Base-by-base conservation (phyloP, 1,140 invertebrate genomes). In the Drosophila simulans region DNA sequence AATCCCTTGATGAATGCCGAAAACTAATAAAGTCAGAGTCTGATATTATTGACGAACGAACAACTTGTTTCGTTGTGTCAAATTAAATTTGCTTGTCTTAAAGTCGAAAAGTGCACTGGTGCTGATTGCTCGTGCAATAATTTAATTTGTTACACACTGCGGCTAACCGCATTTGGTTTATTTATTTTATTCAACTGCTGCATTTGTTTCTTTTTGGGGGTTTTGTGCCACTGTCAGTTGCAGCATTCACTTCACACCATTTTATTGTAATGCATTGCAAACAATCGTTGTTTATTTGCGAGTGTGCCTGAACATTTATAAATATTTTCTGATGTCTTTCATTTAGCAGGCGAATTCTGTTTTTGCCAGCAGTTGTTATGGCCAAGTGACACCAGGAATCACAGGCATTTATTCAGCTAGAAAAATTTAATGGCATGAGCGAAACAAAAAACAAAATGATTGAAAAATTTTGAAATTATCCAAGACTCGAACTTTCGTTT, bases 61-160 rank as follows among this genome's bases (percentile, higher is more conserved):
- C 22, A n/a, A 11, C 7, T 37, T 5, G 8, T n/a, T 49, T 20
- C 25, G 13, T 15, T 15, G n/a, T 57, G 58, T 62, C 52, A n/a
- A n/a, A 31, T 56, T 34, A 63, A 42, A 42, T 31, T 37, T 17
- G 10, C 4, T 54, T 25, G 17, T 31, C 59, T 65, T 37, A n/a
- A 65, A 65, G 42, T 20, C n/a, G 12, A 12, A 27, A 60, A 37
- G 12, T 22, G 35, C 35, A 15, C 27, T 65, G 43, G 5, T 49
- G 40, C 45, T 55, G 60, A 51, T 54, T 45, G 35, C 57, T 62
- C 57, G 48, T 63, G 73, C 55, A 73, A 77, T 81, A 71, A 86
- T 88, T 89, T 76, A 88, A 86, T 86, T 80, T 77, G 65, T 59
- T 66, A 65, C 82, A 72, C 62, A 58, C 78, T 89, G 83, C 46